These are phyloP conservation scores for Thamnaconus septentrionalis DNA, from an alignment of 2,113 vertebrate genomes.

Conservation along the genomic window DNA sequence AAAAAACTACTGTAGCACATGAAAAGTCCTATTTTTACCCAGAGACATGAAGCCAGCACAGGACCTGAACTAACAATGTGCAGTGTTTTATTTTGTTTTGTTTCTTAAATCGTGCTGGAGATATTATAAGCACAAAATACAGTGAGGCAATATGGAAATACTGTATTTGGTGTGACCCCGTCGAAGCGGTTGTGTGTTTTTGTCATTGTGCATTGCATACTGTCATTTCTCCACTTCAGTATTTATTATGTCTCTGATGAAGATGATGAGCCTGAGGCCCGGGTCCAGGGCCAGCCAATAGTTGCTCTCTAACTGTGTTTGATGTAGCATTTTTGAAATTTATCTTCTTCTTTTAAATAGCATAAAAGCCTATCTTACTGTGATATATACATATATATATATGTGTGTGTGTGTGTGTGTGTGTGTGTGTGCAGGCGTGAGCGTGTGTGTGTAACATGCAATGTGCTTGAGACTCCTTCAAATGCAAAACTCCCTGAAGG, in stretches of 20 bases:
- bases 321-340: slow-evolving; percentile 49
- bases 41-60: slow-evolving; percentile 40
- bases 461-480: slow-evolving; percentile 27
- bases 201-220: slow-evolving; percentile 47
- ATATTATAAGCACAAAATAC: slow-evolving; percentile 42
- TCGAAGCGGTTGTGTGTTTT: slow-evolving; percentile 45
- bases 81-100: slow-evolving; percentile 9
- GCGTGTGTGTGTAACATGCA: slow-evolving; percentile 28
- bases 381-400: slow-evolving; percentile 16
- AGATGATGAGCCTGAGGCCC: slow-evolving; percentile 4
- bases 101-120: slow-evolving; percentile 9
- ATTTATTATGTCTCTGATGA: slow-evolving; percentile 21
- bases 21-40: slow-evolving; percentile 13
- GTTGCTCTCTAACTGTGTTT: slow-evolving; percentile 45
- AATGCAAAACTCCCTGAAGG: slow-evolving; percentile 6
- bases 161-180: slow-evolving; percentile 24
- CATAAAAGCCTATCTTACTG: slow-evolving; percentile 44
- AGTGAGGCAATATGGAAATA: slow-evolving; percentile 48
- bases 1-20: slow-evolving; percentile 48
- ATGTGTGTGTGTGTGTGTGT: no score
- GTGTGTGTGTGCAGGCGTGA: no score
- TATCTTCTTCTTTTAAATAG: slow-evolving; percentile 35
- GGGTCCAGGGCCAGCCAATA: slow-evolving; percentile 12
- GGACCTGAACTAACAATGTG: slow-evolving; percentile 20
- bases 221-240: slow-evolving; percentile 26